phyloP scores from a whole-genome alignment of 2,113 vertebrate genomes.

The Recurvirostra avosetta region DNA sequence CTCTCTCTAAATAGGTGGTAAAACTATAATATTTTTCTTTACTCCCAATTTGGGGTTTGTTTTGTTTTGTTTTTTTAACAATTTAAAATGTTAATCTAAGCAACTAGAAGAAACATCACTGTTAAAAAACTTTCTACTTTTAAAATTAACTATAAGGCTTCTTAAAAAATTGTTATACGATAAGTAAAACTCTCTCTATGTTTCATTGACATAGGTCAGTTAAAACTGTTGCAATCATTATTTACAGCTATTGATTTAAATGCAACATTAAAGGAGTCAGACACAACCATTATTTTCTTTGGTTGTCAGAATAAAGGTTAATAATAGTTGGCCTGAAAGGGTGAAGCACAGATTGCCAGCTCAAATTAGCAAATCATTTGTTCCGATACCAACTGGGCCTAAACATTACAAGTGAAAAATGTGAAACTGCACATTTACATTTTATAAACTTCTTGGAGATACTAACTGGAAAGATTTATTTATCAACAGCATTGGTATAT shows the following conservation, averaged over 20 bases:
- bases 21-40: not conserved
- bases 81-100: not conserved
- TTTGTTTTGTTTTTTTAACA: not conserved
- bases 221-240: conserved; percentile 54
- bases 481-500: not conserved
- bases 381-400: not conserved
- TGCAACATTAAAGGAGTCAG: conserved; percentile 52
- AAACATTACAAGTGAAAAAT: not conserved
- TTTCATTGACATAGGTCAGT: conserved; percentile 49
- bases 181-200: conserved; percentile 28
- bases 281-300: conserved; percentile 64
- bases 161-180: not conserved
- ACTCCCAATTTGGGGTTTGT: not conserved
- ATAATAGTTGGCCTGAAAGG: conserved; percentile 57
- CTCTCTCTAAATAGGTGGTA: not conserved
- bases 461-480: not conserved
- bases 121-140: not conserved
- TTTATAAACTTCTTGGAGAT: not conserved
- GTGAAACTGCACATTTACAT: not conserved
- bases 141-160: not conserved
- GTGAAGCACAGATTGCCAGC: conserved; percentile 41
- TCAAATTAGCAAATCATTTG: conserved; percentile 57
- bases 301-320: conserved; percentile 68
- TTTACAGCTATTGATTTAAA: conserved; percentile 69
- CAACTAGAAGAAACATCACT: not conserved